phyloP scores from a whole-genome alignment of 2,888 invertebrate genomes.

The Agonopterix arenella region DNA sequence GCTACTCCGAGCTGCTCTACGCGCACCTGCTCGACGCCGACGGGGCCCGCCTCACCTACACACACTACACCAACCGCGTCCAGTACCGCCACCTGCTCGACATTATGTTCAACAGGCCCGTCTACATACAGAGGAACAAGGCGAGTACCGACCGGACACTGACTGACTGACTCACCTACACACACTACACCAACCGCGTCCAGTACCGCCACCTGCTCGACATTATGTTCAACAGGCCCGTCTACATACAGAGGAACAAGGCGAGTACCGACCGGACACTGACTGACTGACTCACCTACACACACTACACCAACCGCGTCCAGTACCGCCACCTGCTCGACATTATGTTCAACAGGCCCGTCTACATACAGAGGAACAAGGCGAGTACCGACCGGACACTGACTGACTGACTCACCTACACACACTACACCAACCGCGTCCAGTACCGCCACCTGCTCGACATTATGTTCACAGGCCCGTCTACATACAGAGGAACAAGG shows the following conservation, averaged over 20 bases:
- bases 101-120: slow-evolving; percentile 87
- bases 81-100: slow-evolving; percentile 85
- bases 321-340: slow-evolving; percentile 85
- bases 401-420: slow-evolving; percentile 90
- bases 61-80: slow-evolving; percentile 86
- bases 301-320: slow-evolving; percentile 86
- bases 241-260: slow-evolving; percentile 85
- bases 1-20: slow-evolving; percentile 87
- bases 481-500: slow-evolving; percentile 85
- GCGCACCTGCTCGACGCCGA: slow-evolving; percentile 88
- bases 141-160: too few species aligned
- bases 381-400: too few species aligned
- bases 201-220: slow-evolving; percentile 85
- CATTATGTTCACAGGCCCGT: slow-evolving; percentile 87
- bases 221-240: slow-evolving; percentile 87
- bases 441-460: slow-evolving; percentile 85
- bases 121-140: slow-evolving; percentile 85
- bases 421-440: slow-evolving; percentile 86
- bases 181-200: slow-evolving; percentile 86
- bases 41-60: slow-evolving; percentile 87
- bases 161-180: slow-evolving; percentile 90
- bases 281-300: slow-evolving; percentile 90
- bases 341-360: slow-evolving; percentile 87
- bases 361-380: slow-evolving; percentile 85
- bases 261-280: too few species aligned